Base-by-base conservation (phyloP, 1,140 invertebrate species). In the Sipha flava region DNA sequence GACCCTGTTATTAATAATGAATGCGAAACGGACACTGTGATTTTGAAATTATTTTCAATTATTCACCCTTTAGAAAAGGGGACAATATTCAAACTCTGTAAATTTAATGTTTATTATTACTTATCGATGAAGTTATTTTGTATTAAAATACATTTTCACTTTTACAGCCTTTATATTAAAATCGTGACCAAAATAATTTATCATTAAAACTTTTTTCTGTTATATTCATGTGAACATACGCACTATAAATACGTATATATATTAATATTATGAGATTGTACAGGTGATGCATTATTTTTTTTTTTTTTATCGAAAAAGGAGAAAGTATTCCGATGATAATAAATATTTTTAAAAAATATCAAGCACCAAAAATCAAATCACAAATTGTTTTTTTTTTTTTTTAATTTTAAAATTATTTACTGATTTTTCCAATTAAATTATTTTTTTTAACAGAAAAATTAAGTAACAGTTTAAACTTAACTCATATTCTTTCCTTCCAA, bases 1-100 rank as follows among this genome's bases (percentile, higher is more conserved):
- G 72, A 57, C 47, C 72, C 52, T 75, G 47, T 75, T 72, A 23
- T 72, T 72, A 72, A 49, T 75, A 54, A 75, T 54, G 72, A 54
- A 34, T 29, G 18, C 18, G 26, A 16, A 18, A 62, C 57, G 16
- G 57, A 62, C 57, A 62, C 16, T 31, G 57, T 31, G 23, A 57
- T 57, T 26, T 29, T 57, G 21, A 23, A 26, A 57, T 29, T 57
- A 26, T 57, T 26, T 26, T 14, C 16, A 12, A 21, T n/a, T 16
- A 57, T 2, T 23, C 52, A 26, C 54, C 26, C 1, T 59, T 59
- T 14, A 14, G 16, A 29, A 18, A 29, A 29, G 16, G 3, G 1
- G 54, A 29, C 54, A 6, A 57, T 7, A 57, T 57, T 57, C 29
- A 57, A 57, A 57, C 14, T n/a, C n/a, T n/a, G 14, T 57, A 57